Conservation (phyloP, 2,113 vertebrate genomes). For the Planiliza haematocheilus region DNA sequence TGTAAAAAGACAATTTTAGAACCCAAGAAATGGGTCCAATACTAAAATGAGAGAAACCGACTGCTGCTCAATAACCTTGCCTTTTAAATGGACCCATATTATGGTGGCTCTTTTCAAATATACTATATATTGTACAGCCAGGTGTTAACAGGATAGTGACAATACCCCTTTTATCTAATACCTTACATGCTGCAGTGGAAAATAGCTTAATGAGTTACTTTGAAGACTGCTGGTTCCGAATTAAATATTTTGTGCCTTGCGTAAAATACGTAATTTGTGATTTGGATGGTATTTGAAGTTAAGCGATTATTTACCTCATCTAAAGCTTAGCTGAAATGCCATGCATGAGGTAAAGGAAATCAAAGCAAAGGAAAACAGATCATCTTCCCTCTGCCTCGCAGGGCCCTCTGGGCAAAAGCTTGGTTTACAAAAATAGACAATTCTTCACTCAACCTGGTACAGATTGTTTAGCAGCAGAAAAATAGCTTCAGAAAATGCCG, state of each 20-base stretch:
- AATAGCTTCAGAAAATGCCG: neutral
- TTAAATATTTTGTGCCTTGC: constrained; percentile 13
- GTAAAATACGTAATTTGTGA: constrained; percentile 21
- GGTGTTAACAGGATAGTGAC: neutral
- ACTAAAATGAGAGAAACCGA: neutral
- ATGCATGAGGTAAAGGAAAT: constrained; percentile 48
- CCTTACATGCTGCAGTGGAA: neutral
- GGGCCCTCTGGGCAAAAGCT: constrained; percentile 43
- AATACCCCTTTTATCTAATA: too few relatives aligned
- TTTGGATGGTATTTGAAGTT: constrained; percentile 42
- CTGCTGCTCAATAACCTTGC: neutral
- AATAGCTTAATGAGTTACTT: neutral
- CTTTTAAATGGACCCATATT: neutral
- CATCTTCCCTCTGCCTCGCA: constrained; percentile 23
- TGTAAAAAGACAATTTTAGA: neutral
- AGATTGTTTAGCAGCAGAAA: constrained; percentile 29
- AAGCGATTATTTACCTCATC: constrained; percentile 41
- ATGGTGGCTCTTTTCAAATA: neutral
- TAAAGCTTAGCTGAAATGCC: constrained; percentile 34
- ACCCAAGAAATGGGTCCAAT: neutral
- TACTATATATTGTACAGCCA: too few relatives aligned
- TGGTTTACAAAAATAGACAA: constrained; percentile 49
- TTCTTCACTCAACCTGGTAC: constrained; percentile 24
- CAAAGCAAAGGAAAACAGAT: constrained; percentile 53
- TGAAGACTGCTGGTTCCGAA: neutral